Base-by-base conservation (phyloP, 2,113 vertebrate species). In the Barnardius zonarius region DNA sequence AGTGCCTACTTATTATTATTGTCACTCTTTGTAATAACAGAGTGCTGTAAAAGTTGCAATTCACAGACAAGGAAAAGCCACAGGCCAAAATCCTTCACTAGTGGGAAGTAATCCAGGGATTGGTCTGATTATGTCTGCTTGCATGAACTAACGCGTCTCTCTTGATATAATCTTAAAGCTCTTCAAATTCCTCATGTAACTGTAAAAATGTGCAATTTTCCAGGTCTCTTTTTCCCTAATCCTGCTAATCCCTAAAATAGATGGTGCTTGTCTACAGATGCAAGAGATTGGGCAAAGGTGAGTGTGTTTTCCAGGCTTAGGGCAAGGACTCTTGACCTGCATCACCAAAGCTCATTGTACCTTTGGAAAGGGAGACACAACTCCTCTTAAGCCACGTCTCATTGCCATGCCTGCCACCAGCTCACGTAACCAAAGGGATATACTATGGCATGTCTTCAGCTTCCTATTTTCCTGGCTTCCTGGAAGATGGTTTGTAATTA, bases 201-300 rank as follows among this genome's bases (percentile, higher is more conserved):
- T 8, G 6, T 76, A 31, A 73, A 85, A 61, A 17, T 0, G 0
- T 52, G 14, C 8, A 13, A 1, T 49, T 83, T 61, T n/a, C 33
- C 44, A 25, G 20, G 43, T 18, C 30, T 27, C 27, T 46, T 70
- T 49, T 27, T 3, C 10, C 44, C 54, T 33, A 44, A 0, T 83
- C 33, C 30, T 10, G 2, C 57, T 33, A 62, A 17, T 68, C 55
- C 46, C 17, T 76, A 10, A n/a, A 43, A 55, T 39, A 31, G 4
- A 17, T 10, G 67, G 5, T 35, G 9, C 18, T 70, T 49, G 35
- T 33, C 30, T 49, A 64, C 31, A 52, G 15, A 43, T 68, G 15
- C 1, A 1, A 30, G 31, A 44, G 41, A 22, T 27, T 6, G 3
- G 59, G 24, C 0, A 5, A 57, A 23, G 30, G 14, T 5, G 1